Evolutionary conservation across 1,140 invertebrate genomes (phyloP), one percentile per base, ranked within the genome.

Genomic region (Brachionus koreanus): DNA sequence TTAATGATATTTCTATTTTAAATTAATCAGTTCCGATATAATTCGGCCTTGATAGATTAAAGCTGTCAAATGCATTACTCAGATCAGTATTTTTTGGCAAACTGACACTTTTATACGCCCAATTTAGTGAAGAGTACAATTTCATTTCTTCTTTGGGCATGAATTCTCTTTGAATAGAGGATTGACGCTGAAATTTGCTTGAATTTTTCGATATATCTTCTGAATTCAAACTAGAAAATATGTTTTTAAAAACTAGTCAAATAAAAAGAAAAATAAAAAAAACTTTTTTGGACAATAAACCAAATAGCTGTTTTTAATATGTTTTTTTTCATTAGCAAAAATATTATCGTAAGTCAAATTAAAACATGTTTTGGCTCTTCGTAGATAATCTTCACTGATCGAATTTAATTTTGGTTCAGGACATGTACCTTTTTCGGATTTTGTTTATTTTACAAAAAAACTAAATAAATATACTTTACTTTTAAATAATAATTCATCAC

Each of bases 131-230:
- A 23, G 76, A 61, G 19, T 79, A 79, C 29, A 79, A 79, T 35
- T 79, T 37, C 49, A 79, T 57, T 42, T 79, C 76, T 10, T 79
- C 52, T 65, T 79, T 43, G 10, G 76, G 76, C 76, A 79, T 79
- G 25, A 39, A 65, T 25, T 29, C 5, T 57, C 49, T 7, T 61
- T 57, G 46, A 12, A 79, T 79, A 9, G 76, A 79, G 9, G 49
- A 79, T 25, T 23, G 33, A 25, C 2, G 29, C n/a, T 79, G 76
- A 65, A 79, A 79, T 19, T 9, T 13, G 39, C 7, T 7, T 16
- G 7, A 33, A 1, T 46, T 61, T 52, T 77, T 77, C 3, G 74
- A 61, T n/a, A n/a, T 19, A 61, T 12, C 16, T 33, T 16, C n/a
- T 16, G 33, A n/a, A 29, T n/a, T 9, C n/a, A 23, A 16, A 23